A percentile compares a stretch with the other conserved stretches of the same genome.
Conservation (phyloP, 1,140 invertebrate species). For the Temnothorax curvispinosus region DNA sequence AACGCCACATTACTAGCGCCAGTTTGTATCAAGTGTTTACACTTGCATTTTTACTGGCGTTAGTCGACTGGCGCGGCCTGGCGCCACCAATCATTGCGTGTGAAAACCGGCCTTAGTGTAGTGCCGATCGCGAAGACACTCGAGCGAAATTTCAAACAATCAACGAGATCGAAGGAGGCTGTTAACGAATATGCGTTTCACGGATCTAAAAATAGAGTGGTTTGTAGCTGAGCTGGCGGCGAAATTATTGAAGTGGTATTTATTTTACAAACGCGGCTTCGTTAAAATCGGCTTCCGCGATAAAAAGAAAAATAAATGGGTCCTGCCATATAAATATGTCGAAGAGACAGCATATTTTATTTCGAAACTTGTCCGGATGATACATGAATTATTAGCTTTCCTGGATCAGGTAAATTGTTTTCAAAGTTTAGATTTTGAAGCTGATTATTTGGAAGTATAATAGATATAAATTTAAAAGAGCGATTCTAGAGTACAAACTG, state of each 20-base stretch:
- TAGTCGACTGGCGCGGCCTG: too few species aligned
- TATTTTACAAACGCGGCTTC: conserved; percentile 88
- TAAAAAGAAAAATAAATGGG: conserved; percentile 87
- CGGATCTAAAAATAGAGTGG: background rate
- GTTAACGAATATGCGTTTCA: background rate
- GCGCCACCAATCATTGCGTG: too few species aligned
- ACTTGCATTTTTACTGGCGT: too few species aligned
- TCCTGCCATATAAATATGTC: conserved; percentile 88
- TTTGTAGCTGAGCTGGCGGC: conserved; percentile 32
- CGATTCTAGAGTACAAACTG: too few species aligned
- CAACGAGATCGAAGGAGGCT: too few species aligned
- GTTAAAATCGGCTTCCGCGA: conserved; percentile 87
- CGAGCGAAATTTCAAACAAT: background rate
- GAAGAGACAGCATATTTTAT: conserved; percentile 88
- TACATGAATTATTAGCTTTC: conserved; percentile 90
- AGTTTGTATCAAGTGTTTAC: too few species aligned
- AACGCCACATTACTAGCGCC: too few species aligned
- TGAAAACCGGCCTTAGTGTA: too few species aligned
- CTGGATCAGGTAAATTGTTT: conserved; percentile 88
- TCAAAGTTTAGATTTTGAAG: too few species aligned
- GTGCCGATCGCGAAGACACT: background rate
- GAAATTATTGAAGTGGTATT: conserved; percentile 74
- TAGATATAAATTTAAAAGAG: too few species aligned
- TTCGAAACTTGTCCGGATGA: conserved; percentile 88
- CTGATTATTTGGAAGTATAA: too few species aligned